phyloP scores from a whole-genome alignment of 2,888 invertebrate species.

The Synanthedon tipuliformis region DNA sequence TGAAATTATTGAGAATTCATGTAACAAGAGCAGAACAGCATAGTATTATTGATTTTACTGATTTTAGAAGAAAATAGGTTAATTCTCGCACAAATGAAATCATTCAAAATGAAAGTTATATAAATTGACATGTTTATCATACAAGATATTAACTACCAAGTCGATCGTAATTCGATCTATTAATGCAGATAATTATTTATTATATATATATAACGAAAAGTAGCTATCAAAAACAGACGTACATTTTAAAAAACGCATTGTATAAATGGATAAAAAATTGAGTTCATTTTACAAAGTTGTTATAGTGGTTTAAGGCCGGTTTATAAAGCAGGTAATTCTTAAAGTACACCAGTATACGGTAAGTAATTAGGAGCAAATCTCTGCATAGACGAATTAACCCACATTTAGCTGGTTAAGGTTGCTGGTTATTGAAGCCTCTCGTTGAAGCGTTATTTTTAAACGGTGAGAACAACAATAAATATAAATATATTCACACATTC shows the following conservation, averaged over 20 bases:
- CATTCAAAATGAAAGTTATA: constrained; percentile 22
- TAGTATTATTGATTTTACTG: constrained; percentile 4
- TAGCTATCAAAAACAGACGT: too few species aligned
- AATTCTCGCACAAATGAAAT: constrained; percentile 17
- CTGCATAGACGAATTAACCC: constrained; percentile 19
- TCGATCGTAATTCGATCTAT: not conserved
- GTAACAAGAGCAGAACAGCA: not conserved
- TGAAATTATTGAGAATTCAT: not conserved
- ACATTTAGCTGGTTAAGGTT: constrained; percentile 9
- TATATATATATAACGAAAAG: too few species aligned
- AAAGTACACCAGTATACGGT: constrained; percentile 14
- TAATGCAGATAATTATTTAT: too few species aligned
- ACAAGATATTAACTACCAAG: not conserved
- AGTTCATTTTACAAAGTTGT: too few species aligned
- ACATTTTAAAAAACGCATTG: too few species aligned
- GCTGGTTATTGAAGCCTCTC: not conserved
- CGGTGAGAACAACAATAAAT: not conserved
- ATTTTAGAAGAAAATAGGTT: constrained; percentile 20
- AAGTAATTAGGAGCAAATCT: constrained; percentile 17
- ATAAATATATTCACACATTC: too few species aligned
- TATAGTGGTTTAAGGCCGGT: not conserved
- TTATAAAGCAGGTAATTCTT: constrained; percentile 12
- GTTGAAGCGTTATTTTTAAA: not conserved
- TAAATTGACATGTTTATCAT: constrained; percentile 8
- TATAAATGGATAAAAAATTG: too few species aligned